These are phyloP conservation scores for Bombus picipes DNA, from an alignment of 1,140 invertebrate genomes.

Conservation along the genomic window DNA sequence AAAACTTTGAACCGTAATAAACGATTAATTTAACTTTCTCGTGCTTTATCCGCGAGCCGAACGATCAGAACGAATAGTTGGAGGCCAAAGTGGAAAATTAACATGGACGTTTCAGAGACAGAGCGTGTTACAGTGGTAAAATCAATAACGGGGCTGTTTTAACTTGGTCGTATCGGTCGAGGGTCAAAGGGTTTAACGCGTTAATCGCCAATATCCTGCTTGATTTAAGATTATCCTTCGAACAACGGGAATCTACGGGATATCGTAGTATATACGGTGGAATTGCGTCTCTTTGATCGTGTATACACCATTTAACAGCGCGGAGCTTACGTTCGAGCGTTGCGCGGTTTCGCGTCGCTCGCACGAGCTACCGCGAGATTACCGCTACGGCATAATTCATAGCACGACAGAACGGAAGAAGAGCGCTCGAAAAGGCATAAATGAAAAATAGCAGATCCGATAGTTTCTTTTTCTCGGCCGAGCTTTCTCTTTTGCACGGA, in stretches of 20 bases:
- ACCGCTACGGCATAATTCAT: not conserved
- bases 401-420: not conserved
- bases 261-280: not conserved
- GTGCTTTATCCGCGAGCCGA: not conserved
- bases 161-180: not conserved
- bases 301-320: not conserved
- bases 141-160: slow-evolving; percentile 5
- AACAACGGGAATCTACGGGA: not conserved
- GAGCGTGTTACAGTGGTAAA: not conserved
- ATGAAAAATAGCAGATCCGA: not conserved
- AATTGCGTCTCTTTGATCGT: not conserved
- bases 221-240: not conserved
- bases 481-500: not conserved
- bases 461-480: not conserved
- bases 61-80: not conserved
- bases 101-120: not conserved
- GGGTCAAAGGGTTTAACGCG: not conserved
- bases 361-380: not conserved
- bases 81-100: not conserved
- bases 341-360: not conserved
- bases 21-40: slow-evolving; percentile 14
- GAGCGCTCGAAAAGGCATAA: not conserved
- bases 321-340: too few species aligned
- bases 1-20: not conserved
- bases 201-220: not conserved